These are phyloP conservation scores for Fragum sueziense DNA, from an alignment of 2,888 invertebrate genomes.

Conservation along the genomic window DNA sequence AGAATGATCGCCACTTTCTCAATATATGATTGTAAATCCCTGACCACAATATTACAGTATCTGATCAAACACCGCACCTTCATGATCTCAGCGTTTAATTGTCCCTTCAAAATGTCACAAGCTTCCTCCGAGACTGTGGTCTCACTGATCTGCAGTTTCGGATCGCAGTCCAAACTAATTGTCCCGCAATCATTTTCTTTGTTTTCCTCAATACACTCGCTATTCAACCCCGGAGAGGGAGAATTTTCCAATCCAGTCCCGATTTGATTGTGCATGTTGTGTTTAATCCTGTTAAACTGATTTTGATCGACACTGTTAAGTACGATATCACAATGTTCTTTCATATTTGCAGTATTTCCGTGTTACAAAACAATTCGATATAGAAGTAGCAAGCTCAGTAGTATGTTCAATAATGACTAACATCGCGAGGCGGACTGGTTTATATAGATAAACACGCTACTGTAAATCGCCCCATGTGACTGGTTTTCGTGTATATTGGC, in stretches of 20 bases:
- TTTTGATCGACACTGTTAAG: neutral
- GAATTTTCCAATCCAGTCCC: neutral
- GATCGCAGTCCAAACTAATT: slow-evolving; percentile 34
- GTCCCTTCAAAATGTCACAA: slow-evolving; percentile 19
- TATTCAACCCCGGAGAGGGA: neutral
- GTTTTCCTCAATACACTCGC: neutral
- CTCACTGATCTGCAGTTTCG: slow-evolving; percentile 23
- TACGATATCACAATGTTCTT: slow-evolving; percentile 1
- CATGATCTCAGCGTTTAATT: slow-evolving; percentile 24
- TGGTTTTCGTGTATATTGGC: slow-evolving; percentile 6
- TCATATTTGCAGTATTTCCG: neutral
- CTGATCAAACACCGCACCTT: slow-evolving; percentile 39
- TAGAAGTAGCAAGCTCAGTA: neutral
- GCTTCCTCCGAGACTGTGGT: slow-evolving; percentile 28
- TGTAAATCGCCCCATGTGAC: slow-evolving; percentile 1
- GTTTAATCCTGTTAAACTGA: slow-evolving; percentile 4
- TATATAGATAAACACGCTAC: slow-evolving; percentile 15
- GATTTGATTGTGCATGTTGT: slow-evolving; percentile 3
- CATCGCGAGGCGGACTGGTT: neutral
- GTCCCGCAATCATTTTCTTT: slow-evolving; percentile 1
- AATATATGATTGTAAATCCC: slow-evolving; percentile 47
- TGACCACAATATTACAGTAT: slow-evolving; percentile 45
- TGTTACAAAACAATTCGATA: neutral
- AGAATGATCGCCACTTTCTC: slow-evolving; percentile 44
- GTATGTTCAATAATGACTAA: slow-evolving; percentile 1